Evolutionary conservation across 2,113 vertebrate species (phyloP), one percentile per base, ranked within the genome.

Genomic region (Serilophus lunatus): DNA sequence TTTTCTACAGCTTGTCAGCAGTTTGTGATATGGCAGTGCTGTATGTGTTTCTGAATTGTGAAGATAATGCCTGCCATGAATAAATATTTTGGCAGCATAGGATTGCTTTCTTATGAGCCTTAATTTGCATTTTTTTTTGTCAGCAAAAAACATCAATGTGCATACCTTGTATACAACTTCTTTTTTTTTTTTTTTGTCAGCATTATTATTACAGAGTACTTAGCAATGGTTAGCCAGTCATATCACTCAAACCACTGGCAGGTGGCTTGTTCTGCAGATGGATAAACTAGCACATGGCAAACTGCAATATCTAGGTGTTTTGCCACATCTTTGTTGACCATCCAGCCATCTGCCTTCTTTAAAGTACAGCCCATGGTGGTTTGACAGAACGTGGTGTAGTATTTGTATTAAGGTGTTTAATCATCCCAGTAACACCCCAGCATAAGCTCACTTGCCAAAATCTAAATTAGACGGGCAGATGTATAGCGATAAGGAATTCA

Each of bases 1-100:
- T 88, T 83, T 93, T 81, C 76, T 60, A 71, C 60, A 64, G 64
- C 92, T 78, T 92, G 94, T 94, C 92, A 96, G 94, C 88, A 86
- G 54, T 81, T 93, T 95, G 85, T 86, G 36, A 90, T 81, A 63
- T 49, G 29, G 36, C n/a, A 64, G 76, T 11, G 18, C 60, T 36
- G 10, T 66, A 69, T 7, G 1, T 59, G 60, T 64, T 92, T 90
- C 95, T 93, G 79, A 92, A 95, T 90, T 81, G 68, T 81, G 65
- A 60, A 92, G 87, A 83, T 96, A 94, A 90, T 74, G 68, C 56
- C 78, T 38, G 31, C 36, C 51, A 75, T 88, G 94, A 95, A 97
- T 97, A 97, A 93, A 78, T 96, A 93, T 94, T 92, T 82, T 92
- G 56, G 60, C 53, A 92, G 74, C 24, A 10, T 18, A 81, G 74